These are phyloP conservation scores for Melinaea marsaeus DNA, from an alignment of 2,888 invertebrate genomes.

Conservation along the genomic window DNA sequence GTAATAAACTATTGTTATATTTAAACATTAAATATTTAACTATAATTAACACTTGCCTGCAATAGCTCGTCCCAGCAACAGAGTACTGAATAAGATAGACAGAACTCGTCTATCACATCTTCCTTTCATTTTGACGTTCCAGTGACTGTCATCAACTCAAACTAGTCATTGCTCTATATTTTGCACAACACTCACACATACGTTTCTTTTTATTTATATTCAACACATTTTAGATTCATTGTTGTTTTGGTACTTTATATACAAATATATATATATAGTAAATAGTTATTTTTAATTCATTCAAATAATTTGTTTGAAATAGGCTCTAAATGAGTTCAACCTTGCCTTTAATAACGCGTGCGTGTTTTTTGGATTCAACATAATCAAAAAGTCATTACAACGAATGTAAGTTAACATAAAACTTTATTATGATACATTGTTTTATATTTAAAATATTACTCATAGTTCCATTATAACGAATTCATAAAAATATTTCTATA, in stretches of 20 bases:
- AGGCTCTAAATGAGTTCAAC: conserved; percentile 17
- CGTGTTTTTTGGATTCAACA: conserved; percentile 19
- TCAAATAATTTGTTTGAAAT: conserved; percentile 7
- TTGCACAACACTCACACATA: conserved; percentile 17
- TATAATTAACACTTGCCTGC: conserved; percentile 52
- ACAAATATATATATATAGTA: too few relatives aligned
- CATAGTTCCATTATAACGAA: too few relatives aligned
- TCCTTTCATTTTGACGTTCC: conserved; percentile 53
- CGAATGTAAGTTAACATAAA: conserved; percentile 4
- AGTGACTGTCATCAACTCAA: conserved; percentile 29
- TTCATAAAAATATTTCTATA: too few relatives aligned
- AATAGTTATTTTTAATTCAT: neutral
- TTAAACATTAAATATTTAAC: too few relatives aligned
- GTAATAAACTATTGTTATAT: too few relatives aligned
- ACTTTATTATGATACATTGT: neutral
- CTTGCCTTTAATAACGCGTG: conserved; percentile 18
- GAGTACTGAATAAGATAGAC: conserved; percentile 68
- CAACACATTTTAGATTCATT: neutral
- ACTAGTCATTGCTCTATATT: conserved; percentile 27
- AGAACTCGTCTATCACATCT: conserved; percentile 58
- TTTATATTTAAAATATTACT: neutral
- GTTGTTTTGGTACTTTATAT: neutral
- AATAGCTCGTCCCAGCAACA: conserved; percentile 68
- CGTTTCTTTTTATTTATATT: conserved; percentile 1
- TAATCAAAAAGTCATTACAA: conserved; percentile 31